Percentiles rank a stretch among this genome's conserved stretches.
Evolutionary conservation across 2,113 vertebrate genomes (phyloP).

Genomic region (Trochalopteron elliotii): DNA sequence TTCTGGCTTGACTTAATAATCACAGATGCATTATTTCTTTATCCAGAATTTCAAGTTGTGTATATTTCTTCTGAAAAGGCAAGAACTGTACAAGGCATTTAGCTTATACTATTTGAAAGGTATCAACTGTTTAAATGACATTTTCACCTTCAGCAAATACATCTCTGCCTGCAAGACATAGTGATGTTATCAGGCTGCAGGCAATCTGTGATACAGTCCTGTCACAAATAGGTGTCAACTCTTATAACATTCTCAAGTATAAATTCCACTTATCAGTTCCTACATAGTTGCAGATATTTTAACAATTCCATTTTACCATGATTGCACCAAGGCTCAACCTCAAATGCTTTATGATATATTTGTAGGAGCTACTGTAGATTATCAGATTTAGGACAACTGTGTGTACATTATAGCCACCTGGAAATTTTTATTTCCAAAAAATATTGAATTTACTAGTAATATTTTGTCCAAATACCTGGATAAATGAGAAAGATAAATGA

Average conservation of each 20-base stretch:
- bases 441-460: background rate
- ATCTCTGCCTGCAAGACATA: conserved; percentile 62
- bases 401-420: background rate
- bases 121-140: conserved; percentile 71
- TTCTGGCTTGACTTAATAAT: background rate
- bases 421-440: background rate
- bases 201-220: conserved; percentile 79
- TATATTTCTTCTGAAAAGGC: conserved; percentile 20
- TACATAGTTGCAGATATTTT: conserved; percentile 63
- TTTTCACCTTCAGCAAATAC: conserved; percentile 74
- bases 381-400: background rate
- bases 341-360: background rate
- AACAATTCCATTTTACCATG: conserved; percentile 65
- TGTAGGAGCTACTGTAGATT: background rate
- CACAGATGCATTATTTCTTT: background rate
- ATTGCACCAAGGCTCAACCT: conserved; percentile 41
- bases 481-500: background rate
- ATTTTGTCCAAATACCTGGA: background rate
- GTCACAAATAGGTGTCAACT: conserved; percentile 86
- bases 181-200: conserved; percentile 74
- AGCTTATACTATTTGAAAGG: conserved; percentile 48
- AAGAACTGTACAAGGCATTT: background rate
- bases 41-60: background rate
- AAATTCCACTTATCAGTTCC: conserved; percentile 79
- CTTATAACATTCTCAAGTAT: conserved; percentile 75